Base-by-base conservation (phyloP, 2,888 invertebrate species). In the Meteorus cinctellus region DNA sequence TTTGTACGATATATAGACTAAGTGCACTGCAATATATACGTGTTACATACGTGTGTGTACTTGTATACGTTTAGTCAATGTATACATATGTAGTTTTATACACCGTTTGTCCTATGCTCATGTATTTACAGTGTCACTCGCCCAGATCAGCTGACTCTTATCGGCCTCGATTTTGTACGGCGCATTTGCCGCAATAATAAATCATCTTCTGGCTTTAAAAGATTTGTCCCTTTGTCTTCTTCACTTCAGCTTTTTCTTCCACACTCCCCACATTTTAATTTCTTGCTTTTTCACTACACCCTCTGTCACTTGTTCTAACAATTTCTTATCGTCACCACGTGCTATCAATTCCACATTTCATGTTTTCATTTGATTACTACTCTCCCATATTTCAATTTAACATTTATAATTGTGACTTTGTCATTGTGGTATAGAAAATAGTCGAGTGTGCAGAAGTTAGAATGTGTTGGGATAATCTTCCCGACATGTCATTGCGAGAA, bases 71-170 rank as follows among this genome's bases (percentile, higher is more conserved):
- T 59, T 24, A 29, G 41, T 31, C 27, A 16, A 5, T 48, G 14
- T 48, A 48, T 45, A 45, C 6, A 48, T 48, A 16, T 48, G 6
- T 48, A n/a, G 48, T 16, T n/a, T 48, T n/a, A 48, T 48, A 16
- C 16, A 48, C 4, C 16, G 48, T n/a, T n/a, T n/a, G 16, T 14
- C 48, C 48, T 14, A n/a, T n/a, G 48, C n/a, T 16, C 48, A 48
- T 48, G 55, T 63, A 51, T 69, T 69, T 74, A 41, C 74, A 63
- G 69, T 70, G 69, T 74, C 74, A 63, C 74, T 63, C 19, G 51
- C 14, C 67, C 34, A 45, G 41, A 75, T 75, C 75, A 67, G 59
- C 66, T 71, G 67, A 66, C 72, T 76, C 63, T 72, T 72, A 76
- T 76, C 72, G 76, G 60, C 59, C 36, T 72, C 34, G 19, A 68